Base-by-base conservation (phyloP, 2,888 invertebrate genomes). In the Liopterus haemorrhoidalis region DNA sequence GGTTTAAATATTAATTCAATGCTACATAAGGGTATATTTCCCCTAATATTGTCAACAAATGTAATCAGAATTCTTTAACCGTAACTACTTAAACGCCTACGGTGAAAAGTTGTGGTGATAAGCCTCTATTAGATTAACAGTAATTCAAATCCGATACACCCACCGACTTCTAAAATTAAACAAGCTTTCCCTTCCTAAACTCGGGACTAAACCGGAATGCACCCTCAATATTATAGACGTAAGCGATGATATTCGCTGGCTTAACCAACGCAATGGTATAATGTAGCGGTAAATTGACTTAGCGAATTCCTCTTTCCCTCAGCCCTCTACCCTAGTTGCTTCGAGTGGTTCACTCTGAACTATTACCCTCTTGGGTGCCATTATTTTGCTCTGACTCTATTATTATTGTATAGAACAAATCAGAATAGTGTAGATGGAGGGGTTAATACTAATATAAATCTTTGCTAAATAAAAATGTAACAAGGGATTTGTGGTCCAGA, bases 331-430 rank as follows among this genome's bases (percentile, higher is more conserved):
- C 37, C 20, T 21, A 43, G 50, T 53, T 50, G 47, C 59, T 57
- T 57, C 57, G 50, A 58, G 24, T 11, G 36, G 22, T 11, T 19
- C 35, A 35, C 9, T 21, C 58, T 66, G 68, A 68, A 63, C 61
- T 67, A 68, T 68, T 65, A 67, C 66, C 63, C 68, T 67, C 68
- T 39, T 53, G 67, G 61, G 68, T 60, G 64, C 66, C 68, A 67
- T 68, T 67, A 65, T 63, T 39, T 63, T 65, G 61, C 64, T 61
- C 66, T 63, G 64, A 66, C 67, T 68, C 68, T 68, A 68, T 68
- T 68, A 68, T 68, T 67, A 68, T 68, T 68, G 67, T 67, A 68
- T 66, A 65, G 68, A 68, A 67, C 68, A 68, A 68, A 68, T 68
- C 68, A 67, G 66, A 64, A 66, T 39, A 12, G 28, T 66, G 64